Percentiles rank a stretch among this genome's conserved stretches.
Evolutionary conservation across 2,113 vertebrate species (phyloP).

Genomic region (Prionailurus bengalensis): DNA sequence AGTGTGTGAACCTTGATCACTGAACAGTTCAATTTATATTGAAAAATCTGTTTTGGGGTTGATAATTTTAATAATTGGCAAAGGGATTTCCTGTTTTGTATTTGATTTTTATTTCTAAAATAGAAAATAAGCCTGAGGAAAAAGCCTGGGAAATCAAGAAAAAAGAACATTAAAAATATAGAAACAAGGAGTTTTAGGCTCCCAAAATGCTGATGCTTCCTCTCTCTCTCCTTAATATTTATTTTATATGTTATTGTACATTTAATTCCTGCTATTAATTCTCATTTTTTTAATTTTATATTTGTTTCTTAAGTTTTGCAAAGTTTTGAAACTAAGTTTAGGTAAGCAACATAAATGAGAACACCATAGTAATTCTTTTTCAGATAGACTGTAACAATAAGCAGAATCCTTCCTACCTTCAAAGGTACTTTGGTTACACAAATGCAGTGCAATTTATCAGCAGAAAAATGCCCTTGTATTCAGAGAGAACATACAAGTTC

Average conservation of each 20-base stretch:
- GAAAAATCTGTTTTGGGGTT: background rate
- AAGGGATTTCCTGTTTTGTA: background rate
- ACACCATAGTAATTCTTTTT: background rate
- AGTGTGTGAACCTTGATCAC: background rate
- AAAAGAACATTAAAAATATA: background rate
- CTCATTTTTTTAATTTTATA: background rate
- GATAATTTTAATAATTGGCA: background rate
- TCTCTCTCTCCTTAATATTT: background rate
- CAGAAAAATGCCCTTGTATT: background rate
- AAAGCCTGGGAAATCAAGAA: background rate
- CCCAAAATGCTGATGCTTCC: background rate
- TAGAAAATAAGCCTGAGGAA: background rate
- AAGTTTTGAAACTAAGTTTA: background rate
- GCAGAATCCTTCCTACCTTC: background rate
- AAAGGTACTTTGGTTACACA: background rate
- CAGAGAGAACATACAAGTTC: background rate
- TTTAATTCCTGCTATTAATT: background rate
- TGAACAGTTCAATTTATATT: background rate
- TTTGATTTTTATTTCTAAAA: constrained; percentile 1
- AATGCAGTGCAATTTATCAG: background rate
- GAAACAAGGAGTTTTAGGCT: background rate
- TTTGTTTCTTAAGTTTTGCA: constrained; percentile 19
- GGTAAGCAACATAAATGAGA: background rate
- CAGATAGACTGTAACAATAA: background rate
- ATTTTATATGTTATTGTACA: background rate